Evolutionary conservation across 2,797 vertebrate genomes (phyloP), one percentile per base, ranked within the genome.

Genomic region (Phrynocephalus vlangalii): DNA sequence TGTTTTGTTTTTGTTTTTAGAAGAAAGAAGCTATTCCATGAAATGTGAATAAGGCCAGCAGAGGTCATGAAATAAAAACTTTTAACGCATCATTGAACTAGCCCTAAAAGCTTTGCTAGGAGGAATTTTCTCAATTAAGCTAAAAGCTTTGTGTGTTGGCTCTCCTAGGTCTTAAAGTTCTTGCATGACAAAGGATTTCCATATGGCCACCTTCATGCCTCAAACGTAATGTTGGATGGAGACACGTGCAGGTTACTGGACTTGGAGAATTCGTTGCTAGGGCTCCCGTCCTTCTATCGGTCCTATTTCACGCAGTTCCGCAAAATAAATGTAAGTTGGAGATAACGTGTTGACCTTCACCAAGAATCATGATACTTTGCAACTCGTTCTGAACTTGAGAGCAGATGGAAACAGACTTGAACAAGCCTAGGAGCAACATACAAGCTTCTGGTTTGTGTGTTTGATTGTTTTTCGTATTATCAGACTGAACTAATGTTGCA

Each of bases 121-220:
- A 38, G 48, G 5, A 33, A 30, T 48, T 77, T 56, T 63, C 67
- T 85, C 16, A 28, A 9, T 89, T 10, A 20, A 56, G 30, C 16
- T 82, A 48, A 85, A 50, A 52, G 22, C 66, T 77, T 83, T 87
- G 6, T 50, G 28, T 80, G 3, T n/a, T 66, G 89, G 76, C 76
- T 88, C 89, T 87, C 92, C 79, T 90, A 99, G 99, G 97, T 97
- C 73, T 95, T 99, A 72, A 98, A 98, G 95, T 98, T 98, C 92
- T 97, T 99, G 6, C 98, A 99, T 20, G 98, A 98, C 68, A 97
- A 97, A 72, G 98, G 98, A 18, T 92, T 99, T 85, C 98, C 98
- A 38, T 99, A 97, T 0, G 99, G 98, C 77, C 99, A 99, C 91
- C 98, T 99, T n/a, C 98, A 99, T 1, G 93, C 98, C 1, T 97